These are phyloP conservation scores for Tamandua tetradactyla DNA, from an alignment of 2,797 vertebrate genomes.

Conservation along the genomic window DNA sequence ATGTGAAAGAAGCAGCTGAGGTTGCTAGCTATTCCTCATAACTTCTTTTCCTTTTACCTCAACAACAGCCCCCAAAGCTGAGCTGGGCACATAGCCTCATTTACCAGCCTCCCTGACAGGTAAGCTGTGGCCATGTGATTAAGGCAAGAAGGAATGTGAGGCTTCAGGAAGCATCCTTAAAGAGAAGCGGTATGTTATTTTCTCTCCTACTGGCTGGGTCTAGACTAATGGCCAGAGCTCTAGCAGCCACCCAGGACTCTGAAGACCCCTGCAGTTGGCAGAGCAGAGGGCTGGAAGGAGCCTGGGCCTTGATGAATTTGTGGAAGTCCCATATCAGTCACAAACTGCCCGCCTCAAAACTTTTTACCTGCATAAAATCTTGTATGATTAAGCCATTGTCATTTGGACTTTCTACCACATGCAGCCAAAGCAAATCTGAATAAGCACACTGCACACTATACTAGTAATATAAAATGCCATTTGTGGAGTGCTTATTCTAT, in stretches of 20 bases:
- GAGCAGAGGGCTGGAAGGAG: neutral
- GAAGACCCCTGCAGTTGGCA: neutral
- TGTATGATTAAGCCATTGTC: neutral
- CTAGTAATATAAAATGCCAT: accelerated
- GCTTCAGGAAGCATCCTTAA: neutral
- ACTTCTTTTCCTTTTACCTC: neutral
- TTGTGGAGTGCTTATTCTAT: neutral
- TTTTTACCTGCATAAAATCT: neutral
- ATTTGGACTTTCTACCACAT: neutral
- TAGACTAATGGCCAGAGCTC: neutral
- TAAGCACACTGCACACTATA: accelerated
- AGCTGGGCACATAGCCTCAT: neutral
- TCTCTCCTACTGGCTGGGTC: neutral
- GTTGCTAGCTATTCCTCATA: neutral
- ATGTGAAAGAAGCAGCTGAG: neutral
- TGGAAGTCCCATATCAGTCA: neutral
- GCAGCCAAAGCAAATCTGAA: neutral
- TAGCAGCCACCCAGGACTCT: neutral
- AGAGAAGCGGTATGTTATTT: neutral
- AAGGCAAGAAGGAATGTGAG: neutral
- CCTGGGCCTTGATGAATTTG: too few relatives aligned
- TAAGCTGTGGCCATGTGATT: neutral
- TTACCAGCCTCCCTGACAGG: neutral
- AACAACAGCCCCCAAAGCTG: neutral
- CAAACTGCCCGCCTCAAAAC: neutral